phyloP scores from a whole-genome alignment of 2,797 vertebrate genomes.

The Amblyraja radiata region DNA sequence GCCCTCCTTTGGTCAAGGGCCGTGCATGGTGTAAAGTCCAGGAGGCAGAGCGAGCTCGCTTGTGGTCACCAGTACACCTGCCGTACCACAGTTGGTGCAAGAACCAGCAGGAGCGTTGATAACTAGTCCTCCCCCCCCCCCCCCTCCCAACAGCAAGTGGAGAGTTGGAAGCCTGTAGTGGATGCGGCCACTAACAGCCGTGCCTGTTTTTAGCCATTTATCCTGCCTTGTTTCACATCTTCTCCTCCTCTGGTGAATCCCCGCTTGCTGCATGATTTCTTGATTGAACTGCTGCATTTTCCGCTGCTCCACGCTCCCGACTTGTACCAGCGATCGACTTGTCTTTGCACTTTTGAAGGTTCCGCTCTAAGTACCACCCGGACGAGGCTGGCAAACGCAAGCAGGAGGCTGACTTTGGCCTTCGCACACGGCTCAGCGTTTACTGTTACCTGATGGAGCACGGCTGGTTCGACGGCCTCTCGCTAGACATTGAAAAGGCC shows the following conservation, averaged over 20 bases:
- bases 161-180: not conserved
- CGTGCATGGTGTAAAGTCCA: not conserved
- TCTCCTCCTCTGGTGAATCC: not conserved
- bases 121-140: too few relatives aligned
- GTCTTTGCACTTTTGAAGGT: constrained; percentile 58
- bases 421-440: constrained; percentile 74
- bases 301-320: not conserved
- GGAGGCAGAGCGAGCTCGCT: not conserved
- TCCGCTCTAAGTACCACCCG: constrained; percentile 86
- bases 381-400: constrained; percentile 76
- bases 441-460: constrained; percentile 79
- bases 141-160: too few relatives aligned
- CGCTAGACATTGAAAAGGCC: constrained; percentile 78
- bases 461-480: constrained; percentile 72
- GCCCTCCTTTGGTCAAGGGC: not conserved
- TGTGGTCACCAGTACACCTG: too few relatives aligned
- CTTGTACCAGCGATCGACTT: not conserved
- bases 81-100: too few relatives aligned
- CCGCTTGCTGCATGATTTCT: constrained; percentile 7
- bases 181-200: too few relatives aligned
- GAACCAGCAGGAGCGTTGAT: too few relatives aligned
- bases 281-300: not conserved
- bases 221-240: constrained; percentile 9
- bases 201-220: too few relatives aligned
- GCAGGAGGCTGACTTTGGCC: constrained; percentile 67